phyloP scores from a whole-genome alignment of 2,113 vertebrate genomes.

The Pitta sordida region DNA sequence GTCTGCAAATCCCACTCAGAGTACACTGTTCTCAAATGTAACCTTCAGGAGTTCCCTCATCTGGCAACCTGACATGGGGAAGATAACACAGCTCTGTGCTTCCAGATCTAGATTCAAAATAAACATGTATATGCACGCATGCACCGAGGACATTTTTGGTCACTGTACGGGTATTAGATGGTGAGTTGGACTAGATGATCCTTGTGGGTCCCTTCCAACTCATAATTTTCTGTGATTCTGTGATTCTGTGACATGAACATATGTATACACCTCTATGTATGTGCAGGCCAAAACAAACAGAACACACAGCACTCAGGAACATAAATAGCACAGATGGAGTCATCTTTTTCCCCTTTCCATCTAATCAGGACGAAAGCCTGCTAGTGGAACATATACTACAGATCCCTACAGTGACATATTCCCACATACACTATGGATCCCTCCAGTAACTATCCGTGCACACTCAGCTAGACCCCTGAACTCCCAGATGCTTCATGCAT shows the following conservation, averaged over 20 bases:
- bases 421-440: accelerated
- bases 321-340: not conserved
- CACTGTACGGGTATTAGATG: too few relatives aligned
- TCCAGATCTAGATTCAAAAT: not conserved
- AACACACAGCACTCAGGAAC: not conserved
- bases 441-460: not conserved
- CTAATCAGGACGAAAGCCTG: not conserved
- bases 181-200: too few relatives aligned
- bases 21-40: not conserved
- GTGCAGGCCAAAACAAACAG: not conserved
- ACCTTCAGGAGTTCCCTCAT: not conserved
- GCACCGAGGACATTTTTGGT: too few relatives aligned
- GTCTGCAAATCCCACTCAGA: not conserved
- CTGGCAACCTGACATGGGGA: not conserved
- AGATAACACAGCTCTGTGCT: not conserved
- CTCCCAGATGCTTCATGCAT: accelerated
- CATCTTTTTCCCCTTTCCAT: not conserved
- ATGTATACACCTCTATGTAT: accelerated
- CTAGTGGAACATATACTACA: not conserved
- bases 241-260: not conserved
- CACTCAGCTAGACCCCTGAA: not conserved
- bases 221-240: too few relatives aligned
- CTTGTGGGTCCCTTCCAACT: too few relatives aligned
- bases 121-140: not conserved
- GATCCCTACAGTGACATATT: not conserved